Percentiles rank a stretch among this genome's conserved stretches.
Conservation (phyloP, 2,888 invertebrate genomes). For the Chrysina gloriosa region DNA sequence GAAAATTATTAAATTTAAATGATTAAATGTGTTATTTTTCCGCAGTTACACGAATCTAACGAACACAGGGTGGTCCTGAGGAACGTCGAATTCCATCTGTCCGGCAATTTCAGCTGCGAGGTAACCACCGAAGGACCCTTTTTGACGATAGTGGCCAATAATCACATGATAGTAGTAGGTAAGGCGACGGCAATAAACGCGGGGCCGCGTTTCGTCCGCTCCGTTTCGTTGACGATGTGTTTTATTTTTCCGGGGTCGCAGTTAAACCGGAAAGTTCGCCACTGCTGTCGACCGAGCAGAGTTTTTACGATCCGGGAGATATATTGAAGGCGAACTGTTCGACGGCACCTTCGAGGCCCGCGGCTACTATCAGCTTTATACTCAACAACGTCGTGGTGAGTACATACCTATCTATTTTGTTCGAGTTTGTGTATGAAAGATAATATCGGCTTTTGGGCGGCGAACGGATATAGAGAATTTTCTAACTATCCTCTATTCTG, state of each 20-base stretch:
- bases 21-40: conserved; percentile 4
- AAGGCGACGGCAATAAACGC: conserved; percentile 61
- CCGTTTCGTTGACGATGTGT: no score
- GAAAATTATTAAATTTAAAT: no score
- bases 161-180: conserved; percentile 82
- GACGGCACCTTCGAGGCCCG: conserved; percentile 81
- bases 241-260: conserved; percentile 64
- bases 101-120: conserved; percentile 85
- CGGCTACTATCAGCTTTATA: conserved; percentile 79
- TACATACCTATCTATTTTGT: no score
- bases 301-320: conserved; percentile 81
- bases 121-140: conserved; percentile 83
- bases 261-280: conserved; percentile 78
- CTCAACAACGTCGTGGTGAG: conserved; percentile 85
- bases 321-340: conserved; percentile 82
- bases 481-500: no score
- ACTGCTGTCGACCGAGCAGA: conserved; percentile 75
- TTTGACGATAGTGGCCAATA: conserved; percentile 75
- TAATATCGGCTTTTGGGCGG: no score
- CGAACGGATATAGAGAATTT: no score
- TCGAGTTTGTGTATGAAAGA: no score
- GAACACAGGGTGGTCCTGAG: conserved; percentile 79
- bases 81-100: conserved; percentile 76
- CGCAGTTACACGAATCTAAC: conserved; percentile 78
- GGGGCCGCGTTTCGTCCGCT: neutral